Evolutionary conservation across 2,797 vertebrate genomes (phyloP).

Genomic region (Eulemur coronatus): DNA sequence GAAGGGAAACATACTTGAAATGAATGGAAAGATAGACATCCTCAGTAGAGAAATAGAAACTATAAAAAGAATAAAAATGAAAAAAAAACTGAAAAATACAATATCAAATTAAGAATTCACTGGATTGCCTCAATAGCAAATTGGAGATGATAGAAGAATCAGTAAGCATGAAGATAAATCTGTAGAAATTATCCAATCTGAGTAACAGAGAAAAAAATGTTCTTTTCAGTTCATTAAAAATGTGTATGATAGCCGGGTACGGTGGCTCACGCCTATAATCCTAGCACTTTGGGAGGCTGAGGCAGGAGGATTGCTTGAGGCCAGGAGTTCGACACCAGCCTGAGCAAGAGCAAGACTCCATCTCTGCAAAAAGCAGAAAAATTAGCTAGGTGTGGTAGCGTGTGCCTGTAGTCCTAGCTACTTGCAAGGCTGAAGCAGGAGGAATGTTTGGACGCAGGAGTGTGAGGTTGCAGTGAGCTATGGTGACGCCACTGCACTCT

Average conservation of each 20-base stretch:
- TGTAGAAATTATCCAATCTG: background rate
- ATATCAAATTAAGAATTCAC: background rate
- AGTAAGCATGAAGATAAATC: background rate
- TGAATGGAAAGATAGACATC: background rate
- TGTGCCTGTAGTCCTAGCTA: background rate
- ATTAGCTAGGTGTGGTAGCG: background rate
- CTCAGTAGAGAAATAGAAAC: background rate
- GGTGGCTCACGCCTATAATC: background rate
- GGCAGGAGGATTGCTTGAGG: background rate
- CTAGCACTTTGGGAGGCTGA: background rate
- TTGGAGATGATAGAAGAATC: background rate
- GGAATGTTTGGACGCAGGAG: background rate
- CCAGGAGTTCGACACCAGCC: background rate
- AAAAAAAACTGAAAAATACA: background rate
- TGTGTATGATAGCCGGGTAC: background rate
- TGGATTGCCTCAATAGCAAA: background rate
- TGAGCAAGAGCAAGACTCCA: background rate
- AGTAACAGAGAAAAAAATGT: background rate
- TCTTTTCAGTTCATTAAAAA: background rate
- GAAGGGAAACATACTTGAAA: background rate
- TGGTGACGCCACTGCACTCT: background rate
- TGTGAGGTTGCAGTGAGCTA: background rate
- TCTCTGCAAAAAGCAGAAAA: background rate
- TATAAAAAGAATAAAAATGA: background rate
- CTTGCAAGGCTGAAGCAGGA: background rate